Conservation (phyloP, 2,113 vertebrate species). For the Athene noctua region DNA sequence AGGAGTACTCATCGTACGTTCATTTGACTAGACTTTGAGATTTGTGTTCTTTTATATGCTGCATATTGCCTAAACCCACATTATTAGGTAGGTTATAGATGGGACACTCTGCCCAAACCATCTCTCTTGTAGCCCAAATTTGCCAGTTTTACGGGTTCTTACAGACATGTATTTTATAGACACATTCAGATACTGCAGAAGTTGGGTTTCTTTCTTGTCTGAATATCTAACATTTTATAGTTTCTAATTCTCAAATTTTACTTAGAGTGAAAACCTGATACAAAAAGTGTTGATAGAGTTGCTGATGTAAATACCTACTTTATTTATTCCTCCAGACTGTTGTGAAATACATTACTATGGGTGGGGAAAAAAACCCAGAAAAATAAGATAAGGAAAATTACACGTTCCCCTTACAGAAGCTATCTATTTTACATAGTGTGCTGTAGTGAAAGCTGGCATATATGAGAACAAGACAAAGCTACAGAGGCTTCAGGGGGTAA, state of each 20-base stretch:
- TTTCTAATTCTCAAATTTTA: neutral
- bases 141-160: neutral
- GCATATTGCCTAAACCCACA: neutral
- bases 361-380: accelerated
- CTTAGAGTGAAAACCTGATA: neutral
- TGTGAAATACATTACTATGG: neutral
- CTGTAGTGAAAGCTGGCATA: neutral
- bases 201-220: neutral
- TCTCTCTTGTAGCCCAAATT: neutral
- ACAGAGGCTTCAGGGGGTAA: neutral
- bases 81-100: neutral
- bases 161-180: neutral
- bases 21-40: neutral
- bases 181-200: neutral
- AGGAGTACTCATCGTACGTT: neutral
- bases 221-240: neutral
- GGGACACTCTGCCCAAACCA: neutral
- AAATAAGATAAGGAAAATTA: neutral
- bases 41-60: neutral
- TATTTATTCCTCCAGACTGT: neutral
- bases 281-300: neutral
- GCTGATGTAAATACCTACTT: neutral
- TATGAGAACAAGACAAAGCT: neutral
- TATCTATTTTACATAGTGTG: neutral
- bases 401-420: neutral